A percentile compares a stretch with the other conserved stretches of the same genome.
These are phyloP conservation scores for Engraulis encrasicolus DNA, from an alignment of 2,113 vertebrate genomes.

Conservation along the genomic window DNA sequence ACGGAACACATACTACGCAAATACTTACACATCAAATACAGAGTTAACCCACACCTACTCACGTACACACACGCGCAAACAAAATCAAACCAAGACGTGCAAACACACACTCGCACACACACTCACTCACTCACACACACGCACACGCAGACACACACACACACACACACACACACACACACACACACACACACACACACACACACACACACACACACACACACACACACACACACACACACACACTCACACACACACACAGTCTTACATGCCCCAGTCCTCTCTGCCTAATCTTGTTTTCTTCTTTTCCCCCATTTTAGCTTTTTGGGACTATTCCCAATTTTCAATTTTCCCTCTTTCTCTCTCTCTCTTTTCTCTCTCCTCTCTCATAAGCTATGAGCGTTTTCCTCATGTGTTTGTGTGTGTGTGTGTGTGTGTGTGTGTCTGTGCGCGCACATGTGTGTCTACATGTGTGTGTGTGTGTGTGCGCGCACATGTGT, in stretches of 20 bases:
- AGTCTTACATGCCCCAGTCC: no score
- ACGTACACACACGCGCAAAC: no score
- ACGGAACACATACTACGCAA: no score
- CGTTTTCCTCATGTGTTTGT: background rate
- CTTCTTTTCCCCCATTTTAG: background rate
- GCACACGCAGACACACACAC: slow-evolving; percentile 9
- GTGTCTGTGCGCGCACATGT: background rate
- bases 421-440: background rate
- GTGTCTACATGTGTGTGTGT: background rate
- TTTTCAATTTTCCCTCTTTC: background rate
- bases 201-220: no score
- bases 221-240: no score
- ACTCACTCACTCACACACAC: no score
- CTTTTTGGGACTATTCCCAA: background rate
- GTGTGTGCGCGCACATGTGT: background rate
- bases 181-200: no score
- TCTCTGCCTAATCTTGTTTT: background rate
- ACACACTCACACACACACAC: background rate
- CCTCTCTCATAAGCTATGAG: no score
- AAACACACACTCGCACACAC: no score
- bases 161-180: background rate
- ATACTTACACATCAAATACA: no score
- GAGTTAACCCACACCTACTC: no score
- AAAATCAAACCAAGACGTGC: no score
- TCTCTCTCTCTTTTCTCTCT: background rate